Evolutionary conservation across 2,888 invertebrate genomes (phyloP).

Genomic region (Phragmatobia fuliginosa): DNA sequence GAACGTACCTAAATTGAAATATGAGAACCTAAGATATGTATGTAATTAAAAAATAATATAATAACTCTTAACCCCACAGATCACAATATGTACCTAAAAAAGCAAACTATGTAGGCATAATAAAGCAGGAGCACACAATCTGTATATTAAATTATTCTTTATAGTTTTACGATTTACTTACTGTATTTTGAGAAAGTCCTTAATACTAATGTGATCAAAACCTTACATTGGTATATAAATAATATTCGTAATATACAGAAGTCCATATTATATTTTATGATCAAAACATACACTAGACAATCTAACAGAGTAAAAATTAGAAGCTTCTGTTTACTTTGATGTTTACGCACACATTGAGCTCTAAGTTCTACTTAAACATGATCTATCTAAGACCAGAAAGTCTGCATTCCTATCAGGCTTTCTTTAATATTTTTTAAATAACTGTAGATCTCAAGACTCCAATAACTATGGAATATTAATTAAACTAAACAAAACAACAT

Average conservation of each 20-base stretch:
- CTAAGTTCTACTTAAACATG: neutral
- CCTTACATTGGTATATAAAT: too few relatives aligned
- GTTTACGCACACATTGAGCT: neutral
- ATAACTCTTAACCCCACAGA: slow-evolving; percentile 8
- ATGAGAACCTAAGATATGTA: neutral
- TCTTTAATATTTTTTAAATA: neutral
- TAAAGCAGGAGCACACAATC: slow-evolving; percentile 12
- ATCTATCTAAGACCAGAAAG: neutral
- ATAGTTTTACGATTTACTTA: neutral
- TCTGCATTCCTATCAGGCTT: neutral
- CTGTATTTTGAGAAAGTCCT: neutral
- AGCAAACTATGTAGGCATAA: slow-evolving; percentile 4
- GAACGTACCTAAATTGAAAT: neutral
- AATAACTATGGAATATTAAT: neutral
- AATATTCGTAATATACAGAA: too few relatives aligned
- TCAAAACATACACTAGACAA: neutral
- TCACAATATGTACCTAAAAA: slow-evolving; percentile 1
- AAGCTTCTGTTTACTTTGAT: neutral
- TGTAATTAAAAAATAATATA: neutral
- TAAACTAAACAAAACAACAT: neutral
- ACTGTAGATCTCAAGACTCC: neutral
- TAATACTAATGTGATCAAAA: neutral
- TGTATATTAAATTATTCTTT: slow-evolving; percentile 8
- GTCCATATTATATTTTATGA: neutral
- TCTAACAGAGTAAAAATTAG: neutral